Evolutionary conservation across 1,140 invertebrate species (phyloP).

Genomic region (Cephus cinctus): DNA sequence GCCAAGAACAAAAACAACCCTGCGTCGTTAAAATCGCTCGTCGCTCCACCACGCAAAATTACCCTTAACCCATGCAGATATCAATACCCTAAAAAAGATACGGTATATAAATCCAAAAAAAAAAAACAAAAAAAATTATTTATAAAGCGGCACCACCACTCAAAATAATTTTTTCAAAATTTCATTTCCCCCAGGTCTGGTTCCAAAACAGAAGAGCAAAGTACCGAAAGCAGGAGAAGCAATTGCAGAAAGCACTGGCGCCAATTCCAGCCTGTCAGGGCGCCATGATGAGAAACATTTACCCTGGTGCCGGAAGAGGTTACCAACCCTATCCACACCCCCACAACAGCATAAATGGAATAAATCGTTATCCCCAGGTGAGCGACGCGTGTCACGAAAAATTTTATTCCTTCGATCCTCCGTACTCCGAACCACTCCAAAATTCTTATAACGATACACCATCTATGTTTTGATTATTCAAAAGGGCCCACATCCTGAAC

Average conservation of each 20-base stretch:
- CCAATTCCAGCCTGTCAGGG: constrained; percentile 92
- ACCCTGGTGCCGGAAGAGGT: constrained; percentile 79
- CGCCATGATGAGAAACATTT: constrained; percentile 96
- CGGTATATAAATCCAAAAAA: background rate
- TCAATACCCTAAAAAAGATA: too few relatives aligned
- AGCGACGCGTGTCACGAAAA: constrained; percentile 18
- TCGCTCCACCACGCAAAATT: too few relatives aligned
- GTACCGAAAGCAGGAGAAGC: constrained; percentile 97
- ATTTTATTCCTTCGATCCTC: too few relatives aligned
- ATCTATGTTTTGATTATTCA: too few relatives aligned
- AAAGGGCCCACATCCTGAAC: too few relatives aligned
- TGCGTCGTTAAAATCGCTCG: too few relatives aligned
- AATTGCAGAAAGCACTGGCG: constrained; percentile 91
- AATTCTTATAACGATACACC: too few relatives aligned
- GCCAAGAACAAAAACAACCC: too few relatives aligned
- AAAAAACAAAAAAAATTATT: background rate
- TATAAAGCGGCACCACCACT: background rate
- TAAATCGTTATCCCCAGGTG: constrained; percentile 94
- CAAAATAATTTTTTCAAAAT: constrained; percentile 6
- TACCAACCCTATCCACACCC: constrained; percentile 93
- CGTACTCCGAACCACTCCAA: too few relatives aligned
- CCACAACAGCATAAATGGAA: constrained; percentile 73
- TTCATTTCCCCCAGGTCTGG: constrained; percentile 72
- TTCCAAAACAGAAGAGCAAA: constrained; percentile 98
- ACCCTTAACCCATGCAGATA: too few relatives aligned